A percentile compares a stretch with the other conserved stretches of the same genome.
These are phyloP conservation scores for Alviniconcha strummeri DNA, from an alignment of 2,888 invertebrate genomes.

Conservation along the genomic window DNA sequence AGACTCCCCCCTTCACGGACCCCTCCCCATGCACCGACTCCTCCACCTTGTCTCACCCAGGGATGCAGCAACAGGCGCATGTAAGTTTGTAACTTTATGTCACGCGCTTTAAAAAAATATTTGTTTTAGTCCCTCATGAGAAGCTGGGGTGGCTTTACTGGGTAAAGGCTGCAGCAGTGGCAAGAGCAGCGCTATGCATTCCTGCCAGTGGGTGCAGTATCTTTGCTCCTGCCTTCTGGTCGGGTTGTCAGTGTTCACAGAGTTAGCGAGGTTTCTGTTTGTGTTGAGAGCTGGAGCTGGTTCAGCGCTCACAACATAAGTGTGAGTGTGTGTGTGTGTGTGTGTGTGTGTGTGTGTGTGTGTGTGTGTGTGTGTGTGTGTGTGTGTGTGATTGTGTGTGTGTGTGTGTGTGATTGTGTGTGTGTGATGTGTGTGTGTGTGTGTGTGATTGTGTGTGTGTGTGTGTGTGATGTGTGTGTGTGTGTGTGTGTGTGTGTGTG, in stretches of 20 bases:
- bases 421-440: neutral
- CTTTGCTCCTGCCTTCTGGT: no score
- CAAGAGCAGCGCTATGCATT: no score
- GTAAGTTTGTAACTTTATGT: conserved; percentile 3
- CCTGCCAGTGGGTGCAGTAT: no score
- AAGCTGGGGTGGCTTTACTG: no score
- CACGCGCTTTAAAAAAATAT: no score
- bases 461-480: no score
- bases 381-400: neutral
- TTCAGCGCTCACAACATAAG: neutral
- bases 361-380: neutral
- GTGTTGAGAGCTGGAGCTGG: neutral
- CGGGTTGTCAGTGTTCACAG: no score
- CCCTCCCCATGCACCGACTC: neutral
- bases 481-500: no score
- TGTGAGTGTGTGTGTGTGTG: neutral
- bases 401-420: neutral
- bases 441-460: no score
- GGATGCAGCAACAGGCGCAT: conserved; percentile 15
- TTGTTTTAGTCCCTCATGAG: no score
- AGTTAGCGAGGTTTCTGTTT: neutral
- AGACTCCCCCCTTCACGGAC: conserved; percentile 16
- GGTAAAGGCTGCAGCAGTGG: no score
- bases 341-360: neutral
- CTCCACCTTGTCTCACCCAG: neutral